Percentiles rank a stretch among this genome's conserved stretches.
phyloP scores from a whole-genome alignment of 2,113 vertebrate species.

The Meleagris gallopavo region DNA sequence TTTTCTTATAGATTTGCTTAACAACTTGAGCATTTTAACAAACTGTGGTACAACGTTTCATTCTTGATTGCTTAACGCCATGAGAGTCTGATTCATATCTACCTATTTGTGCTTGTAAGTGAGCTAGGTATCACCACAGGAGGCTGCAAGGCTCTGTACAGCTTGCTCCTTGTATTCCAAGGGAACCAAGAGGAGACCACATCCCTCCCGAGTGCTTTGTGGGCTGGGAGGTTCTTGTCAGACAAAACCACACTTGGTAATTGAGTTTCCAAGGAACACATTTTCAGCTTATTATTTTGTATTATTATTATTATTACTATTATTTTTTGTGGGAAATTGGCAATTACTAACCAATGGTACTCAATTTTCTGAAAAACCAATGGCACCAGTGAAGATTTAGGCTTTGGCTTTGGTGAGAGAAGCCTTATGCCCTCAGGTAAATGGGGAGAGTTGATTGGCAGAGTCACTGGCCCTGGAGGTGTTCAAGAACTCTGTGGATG shows the following conservation, averaged over 20 bases:
- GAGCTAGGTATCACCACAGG: neutral
- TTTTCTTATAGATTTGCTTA: neutral
- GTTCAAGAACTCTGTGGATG: too few species aligned
- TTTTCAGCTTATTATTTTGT: neutral
- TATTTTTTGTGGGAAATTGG: neutral
- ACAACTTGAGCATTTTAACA: neutral
- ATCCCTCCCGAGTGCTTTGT: neutral
- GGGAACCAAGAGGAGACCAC: neutral
- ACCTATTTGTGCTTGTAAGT: neutral
- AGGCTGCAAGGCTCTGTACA: neutral
- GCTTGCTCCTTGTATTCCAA: fast-evolving
- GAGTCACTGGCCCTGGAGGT: neutral
- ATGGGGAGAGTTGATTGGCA: neutral
- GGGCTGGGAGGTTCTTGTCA: neutral
- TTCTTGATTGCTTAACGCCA: fast-evolving
- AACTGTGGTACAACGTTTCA: neutral
- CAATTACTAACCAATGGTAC: neutral
- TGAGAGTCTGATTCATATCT: neutral
- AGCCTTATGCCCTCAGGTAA: neutral
- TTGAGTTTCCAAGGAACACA: neutral
- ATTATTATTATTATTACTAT: too few species aligned
- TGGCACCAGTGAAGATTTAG: neutral
- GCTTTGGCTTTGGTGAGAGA: neutral
- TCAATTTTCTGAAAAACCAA: neutral
- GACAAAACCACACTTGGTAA: neutral